phyloP scores from a whole-genome alignment of 2,888 invertebrate species.

The Phaedon cochleariae region DNA sequence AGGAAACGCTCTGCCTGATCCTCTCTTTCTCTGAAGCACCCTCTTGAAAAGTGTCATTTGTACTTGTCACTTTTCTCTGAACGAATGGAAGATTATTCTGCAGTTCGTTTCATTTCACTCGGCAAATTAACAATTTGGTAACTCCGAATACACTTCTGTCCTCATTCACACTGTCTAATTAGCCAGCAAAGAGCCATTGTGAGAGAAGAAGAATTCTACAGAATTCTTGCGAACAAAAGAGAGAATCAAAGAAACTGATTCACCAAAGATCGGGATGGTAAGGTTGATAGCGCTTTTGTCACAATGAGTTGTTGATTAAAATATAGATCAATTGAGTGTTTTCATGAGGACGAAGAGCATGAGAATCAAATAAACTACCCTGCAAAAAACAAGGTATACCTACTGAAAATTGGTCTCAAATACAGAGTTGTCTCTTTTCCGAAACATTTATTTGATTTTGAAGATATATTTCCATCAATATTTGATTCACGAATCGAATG shows the following conservation, averaged over 20 bases:
- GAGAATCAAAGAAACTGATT: slow-evolving; percentile 11
- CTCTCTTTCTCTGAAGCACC: slow-evolving; percentile 11
- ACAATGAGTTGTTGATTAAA: too few species aligned
- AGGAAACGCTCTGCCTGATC: not conserved
- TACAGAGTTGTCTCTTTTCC: too few species aligned
- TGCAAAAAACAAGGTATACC: too few species aligned
- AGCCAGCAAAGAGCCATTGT: slow-evolving; percentile 24
- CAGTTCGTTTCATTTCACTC: slow-evolving; percentile 10
- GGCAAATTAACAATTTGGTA: slow-evolving; percentile 26
- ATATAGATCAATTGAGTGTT: too few species aligned
- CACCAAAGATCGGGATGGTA: not conserved
- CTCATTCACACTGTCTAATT: slow-evolving; percentile 31
- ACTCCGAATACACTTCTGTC: slow-evolving; percentile 37
- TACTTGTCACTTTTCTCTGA: slow-evolving; percentile 7
- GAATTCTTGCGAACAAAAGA: slow-evolving; percentile 26
- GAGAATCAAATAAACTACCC: too few species aligned
- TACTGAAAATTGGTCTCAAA: too few species aligned
- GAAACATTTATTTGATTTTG: too few species aligned
- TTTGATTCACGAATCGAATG: too few species aligned
- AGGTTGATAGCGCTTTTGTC: not conserved
- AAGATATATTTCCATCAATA: too few species aligned
- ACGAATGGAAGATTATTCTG: slow-evolving; percentile 9
- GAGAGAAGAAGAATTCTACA: slow-evolving; percentile 23
- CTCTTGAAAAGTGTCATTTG: slow-evolving; percentile 10
- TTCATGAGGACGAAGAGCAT: too few species aligned